Percentiles rank a stretch among this genome's conserved stretches.
Evolutionary conservation across 2,888 invertebrate species (phyloP).

Genomic region (Sesamia inferens): DNA sequence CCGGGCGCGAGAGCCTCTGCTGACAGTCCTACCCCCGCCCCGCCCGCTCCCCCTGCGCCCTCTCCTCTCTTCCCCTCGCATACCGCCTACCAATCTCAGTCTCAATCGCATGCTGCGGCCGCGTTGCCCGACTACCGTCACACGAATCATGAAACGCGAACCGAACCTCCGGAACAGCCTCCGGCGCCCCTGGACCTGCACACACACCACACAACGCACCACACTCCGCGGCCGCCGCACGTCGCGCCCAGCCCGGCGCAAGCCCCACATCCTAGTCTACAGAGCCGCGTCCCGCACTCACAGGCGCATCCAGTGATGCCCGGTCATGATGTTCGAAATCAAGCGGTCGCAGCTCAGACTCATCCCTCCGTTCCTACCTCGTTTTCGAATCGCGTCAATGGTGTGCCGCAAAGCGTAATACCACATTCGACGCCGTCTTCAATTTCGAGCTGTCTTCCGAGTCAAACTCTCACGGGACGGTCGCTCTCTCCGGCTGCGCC

Average conservation of each 20-base stretch:
- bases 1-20: constrained; percentile 86
- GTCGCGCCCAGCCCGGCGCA: constrained; percentile 62
- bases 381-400: constrained; percentile 79
- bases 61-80: constrained; percentile 85
- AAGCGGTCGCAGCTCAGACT: constrained; percentile 69
- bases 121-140: constrained; percentile 87
- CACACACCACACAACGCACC: constrained; percentile 81
- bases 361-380: constrained; percentile 84
- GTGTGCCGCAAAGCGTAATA: constrained; percentile 75
- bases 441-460: constrained; percentile 84
- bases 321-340: constrained; percentile 80
- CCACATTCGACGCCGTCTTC: constrained; percentile 79
- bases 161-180: constrained; percentile 77
- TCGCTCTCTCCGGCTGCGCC: constrained; percentile 81
- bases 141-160: constrained; percentile 90
- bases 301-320: constrained; percentile 80
- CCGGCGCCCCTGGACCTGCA: constrained; percentile 83
- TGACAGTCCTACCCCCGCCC: constrained; percentile 86
- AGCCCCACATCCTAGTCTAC: constrained; percentile 76
- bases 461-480: constrained; percentile 80
- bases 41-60: constrained; percentile 84
- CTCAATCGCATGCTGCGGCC: constrained; percentile 85
- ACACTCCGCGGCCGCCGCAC: constrained; percentile 73
- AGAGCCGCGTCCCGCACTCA: constrained; percentile 77
- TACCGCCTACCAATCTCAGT: constrained; percentile 82